Evolutionary conservation across 2,797 vertebrate genomes (phyloP), one percentile per base, ranked within the genome.

Genomic region (Anguilla obscura): DNA sequence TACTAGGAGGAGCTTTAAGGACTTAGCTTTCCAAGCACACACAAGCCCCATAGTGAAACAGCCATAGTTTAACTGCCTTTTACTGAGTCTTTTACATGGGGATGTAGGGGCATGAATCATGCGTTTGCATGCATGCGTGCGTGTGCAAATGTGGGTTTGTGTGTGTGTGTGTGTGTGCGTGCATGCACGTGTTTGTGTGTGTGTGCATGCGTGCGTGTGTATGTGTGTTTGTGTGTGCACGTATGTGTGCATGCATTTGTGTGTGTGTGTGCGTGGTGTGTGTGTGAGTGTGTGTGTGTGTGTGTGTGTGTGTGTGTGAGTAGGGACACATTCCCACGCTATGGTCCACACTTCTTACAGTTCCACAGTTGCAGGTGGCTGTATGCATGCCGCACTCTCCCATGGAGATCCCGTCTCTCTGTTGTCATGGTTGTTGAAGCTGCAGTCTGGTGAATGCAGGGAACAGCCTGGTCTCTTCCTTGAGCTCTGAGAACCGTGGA

Each of bases 401-500:
- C 69, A 45, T 16, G 85, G 85, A 86, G 63, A 86, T 14, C 27
- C 84, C 54, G 36, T 60, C 80, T 76, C 60, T 27, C 52, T 86
- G 88, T 88, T 88, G 88, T 87, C 86, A 89, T 87, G 87, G 85
- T 63, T 87, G 80, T 89, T 84, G 30, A 63, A 50, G 50, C 84
- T 63, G 89, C 18, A 33, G 86, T 58, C 60, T 36, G 40, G 88
- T 84, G 86, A 89, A 90, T 89, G 89, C 76, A 33, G 88, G 63
- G 85, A 90, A 87, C 36, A 40, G 45, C 18, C 79, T 50, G 79
- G 27, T 21, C 40, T 82, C 79, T 40, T 76, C 71, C 27, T 79
- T 27, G 21, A 21, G 48, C n/a, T 45, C 50, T 76, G 21, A 5
- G 16, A 54, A 27, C 69, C 45, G 24, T 50, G 30, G 45, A 4